Conservation (phyloP, 1,140 invertebrate genomes). For the Plutomurus gul region DNA sequence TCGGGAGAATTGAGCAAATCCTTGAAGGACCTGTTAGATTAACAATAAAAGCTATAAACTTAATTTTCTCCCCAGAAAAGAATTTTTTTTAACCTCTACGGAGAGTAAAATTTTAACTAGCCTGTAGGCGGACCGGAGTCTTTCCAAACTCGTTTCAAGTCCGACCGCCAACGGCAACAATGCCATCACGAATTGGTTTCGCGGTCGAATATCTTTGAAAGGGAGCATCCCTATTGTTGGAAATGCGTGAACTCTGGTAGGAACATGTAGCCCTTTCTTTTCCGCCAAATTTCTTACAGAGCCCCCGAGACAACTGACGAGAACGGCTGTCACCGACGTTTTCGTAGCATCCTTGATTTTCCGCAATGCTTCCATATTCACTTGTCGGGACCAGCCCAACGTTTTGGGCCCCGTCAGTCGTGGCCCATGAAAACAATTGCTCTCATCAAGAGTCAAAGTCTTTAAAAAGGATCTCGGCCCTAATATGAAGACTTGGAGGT, state of each 20-base stretch:
- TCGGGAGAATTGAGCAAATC: constrained; percentile 35
- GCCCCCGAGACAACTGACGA: constrained; percentile 46
- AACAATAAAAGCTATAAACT: too few species aligned
- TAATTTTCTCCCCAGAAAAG: too few species aligned
- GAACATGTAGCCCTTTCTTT: constrained; percentile 35
- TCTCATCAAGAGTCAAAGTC: constrained; percentile 43
- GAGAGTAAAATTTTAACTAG: too few species aligned
- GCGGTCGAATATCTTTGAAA: constrained; percentile 37
- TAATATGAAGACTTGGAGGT: constrained; percentile 32
- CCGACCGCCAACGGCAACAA: constrained; percentile 43
- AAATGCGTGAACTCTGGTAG: constrained; percentile 40
- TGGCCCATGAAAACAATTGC: constrained; percentile 48
- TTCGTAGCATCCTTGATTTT: constrained; percentile 43
- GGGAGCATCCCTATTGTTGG: constrained; percentile 49
- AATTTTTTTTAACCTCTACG: too few species aligned
- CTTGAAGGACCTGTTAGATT: background rate
- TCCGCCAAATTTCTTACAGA: constrained; percentile 41
- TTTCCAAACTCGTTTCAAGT: constrained; percentile 35
- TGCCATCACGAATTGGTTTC: constrained; percentile 43
- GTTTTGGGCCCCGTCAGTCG: constrained; percentile 45
- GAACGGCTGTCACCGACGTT: constrained; percentile 46
- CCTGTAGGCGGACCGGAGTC: constrained; percentile 33
- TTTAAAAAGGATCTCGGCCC: constrained; percentile 37
- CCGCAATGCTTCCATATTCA: constrained; percentile 41
- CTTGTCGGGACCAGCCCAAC: constrained; percentile 44